Base-by-base conservation (phyloP, 2,113 vertebrate species). In the Nyctereutes procyonoides region DNA sequence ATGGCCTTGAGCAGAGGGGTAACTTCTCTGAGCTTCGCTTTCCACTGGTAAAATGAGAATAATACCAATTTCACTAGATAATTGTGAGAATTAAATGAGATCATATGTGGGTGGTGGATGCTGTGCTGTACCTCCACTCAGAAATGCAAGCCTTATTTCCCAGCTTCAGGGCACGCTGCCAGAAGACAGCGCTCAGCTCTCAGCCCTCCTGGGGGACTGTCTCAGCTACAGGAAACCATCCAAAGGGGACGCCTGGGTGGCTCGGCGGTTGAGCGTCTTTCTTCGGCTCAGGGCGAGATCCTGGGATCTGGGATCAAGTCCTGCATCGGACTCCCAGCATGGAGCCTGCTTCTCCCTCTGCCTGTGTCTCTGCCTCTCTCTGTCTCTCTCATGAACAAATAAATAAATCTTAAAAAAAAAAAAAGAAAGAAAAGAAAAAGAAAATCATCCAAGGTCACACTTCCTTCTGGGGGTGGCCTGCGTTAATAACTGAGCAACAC, bases 401-500 rank as follows among this genome's bases (percentile, higher is more conserved):
- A 43, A 43, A 43, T 43, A 43, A 43, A 43, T 43, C 43, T 43
- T 43, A 43, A 43, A 43, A 43, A 43, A 43, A 43, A 43, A 43
- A 6, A 7, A 43, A 43, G 5, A 43, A 43, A 43, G 1, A 43
- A 5, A 43, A 43, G 43, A 43, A 43, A 43, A 43, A 43, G 43
- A 43, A 43, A 43, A 43, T 43, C 43, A 1, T 43, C 43, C 65
- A 8, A 65, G 58, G 22, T 62, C 63, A 19, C 22, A 2, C 6
- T 15, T 96, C 51, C 81, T 51, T 53, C 76, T 7, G 4, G 51
- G 82, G 56, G 43, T 11, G 24, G 53, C 76, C 67, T 28, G 35
- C 3, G 2, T 55, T 58, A 86, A 2, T 30, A 65, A 82, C 28
- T 3, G 19, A 56, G 30, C 35, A 7, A 3, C 0, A 0, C 6